Base-by-base conservation (phyloP, 1,140 invertebrate genomes). In the Eubasilissa regina region DNA sequence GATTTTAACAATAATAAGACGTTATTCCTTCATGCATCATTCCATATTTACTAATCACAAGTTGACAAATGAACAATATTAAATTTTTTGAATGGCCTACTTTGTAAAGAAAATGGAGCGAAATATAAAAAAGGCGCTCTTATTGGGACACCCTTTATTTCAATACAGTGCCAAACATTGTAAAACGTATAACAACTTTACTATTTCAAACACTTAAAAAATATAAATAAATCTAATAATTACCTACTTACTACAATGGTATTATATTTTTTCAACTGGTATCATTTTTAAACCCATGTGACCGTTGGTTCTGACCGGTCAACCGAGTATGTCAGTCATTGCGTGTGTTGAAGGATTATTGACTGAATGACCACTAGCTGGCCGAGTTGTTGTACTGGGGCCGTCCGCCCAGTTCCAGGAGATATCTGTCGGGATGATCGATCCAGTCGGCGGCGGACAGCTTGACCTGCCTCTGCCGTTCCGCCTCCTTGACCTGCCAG, bases 401-500 rank as follows among this genome's bases (percentile, higher is more conserved):
- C 53, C 94, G 89, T 17, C 96, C 96, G 13, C 94, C 96, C 83
- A 97, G 88, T 86, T 97, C 95, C 66, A 98, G 89, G 45, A 98
- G 90, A 86, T 91, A 91, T 78, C 96, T 92, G 90, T 98, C 96
- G 3, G 97, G 96, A 91, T 97, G 96, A 86, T 97, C 96, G 81
- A 96, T 90, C 96, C 96, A 98, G 85, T 97, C 96, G 17, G 92
- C 91, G 0, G 94, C 92, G 55, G 94, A 96, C 64, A 97, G 86
- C 86, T 97, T 97, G 4, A 97, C 94, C 79, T 86, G 83, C 60
- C 94, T 87, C 80, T 96, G 94, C 80, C 93, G 92, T 87, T 97
- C 96, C 0, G 93, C 94, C 87, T 97, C 94, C 84, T 94, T 94
- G 0, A 95, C 93, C 85, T 97, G 95, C 95, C 96, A 97, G 83